phyloP scores from a whole-genome alignment of 2,797 vertebrate genomes.

The Percopsis omiscomaycus region DNA sequence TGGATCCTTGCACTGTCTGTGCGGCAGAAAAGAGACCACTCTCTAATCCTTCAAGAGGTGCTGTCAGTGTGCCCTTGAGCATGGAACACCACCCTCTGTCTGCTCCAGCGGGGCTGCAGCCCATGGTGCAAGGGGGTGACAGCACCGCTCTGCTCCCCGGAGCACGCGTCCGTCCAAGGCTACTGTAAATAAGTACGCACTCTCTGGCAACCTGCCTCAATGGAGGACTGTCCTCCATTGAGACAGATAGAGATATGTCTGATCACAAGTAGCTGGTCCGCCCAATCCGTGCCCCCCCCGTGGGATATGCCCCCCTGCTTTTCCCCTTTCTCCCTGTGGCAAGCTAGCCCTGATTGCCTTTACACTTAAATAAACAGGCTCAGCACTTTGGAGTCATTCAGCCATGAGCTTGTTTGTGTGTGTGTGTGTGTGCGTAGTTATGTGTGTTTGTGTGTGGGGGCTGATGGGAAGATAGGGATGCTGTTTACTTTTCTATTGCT shows the following conservation, averaged over 20 bases:
- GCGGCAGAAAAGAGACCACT: no score
- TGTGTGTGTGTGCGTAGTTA: slow-evolving; percentile 40
- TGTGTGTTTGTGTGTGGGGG: slow-evolving; percentile 35
- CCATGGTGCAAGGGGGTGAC: no score
- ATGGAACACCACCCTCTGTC: no score
- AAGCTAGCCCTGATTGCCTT: slow-evolving; percentile 67
- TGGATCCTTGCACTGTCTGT: no score
- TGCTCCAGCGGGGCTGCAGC: no score
- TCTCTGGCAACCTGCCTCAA: background rate
- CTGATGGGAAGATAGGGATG: slow-evolving; percentile 62
- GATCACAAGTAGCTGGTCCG: background rate
- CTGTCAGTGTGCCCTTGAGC: no score
- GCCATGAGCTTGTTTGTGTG: slow-evolving; percentile 56
- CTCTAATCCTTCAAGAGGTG: no score
- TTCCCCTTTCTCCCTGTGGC: slow-evolving; percentile 35
- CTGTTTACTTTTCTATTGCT: slow-evolving; percentile 44
- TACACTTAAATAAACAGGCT: slow-evolving; percentile 73
- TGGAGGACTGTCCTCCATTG: slow-evolving; percentile 12
- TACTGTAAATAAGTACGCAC: background rate
- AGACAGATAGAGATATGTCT: slow-evolving; percentile 23
- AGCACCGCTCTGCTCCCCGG: no score
- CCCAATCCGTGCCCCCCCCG: background rate
- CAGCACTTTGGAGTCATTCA: slow-evolving; percentile 58
- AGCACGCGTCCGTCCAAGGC: background rate
- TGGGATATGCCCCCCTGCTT: slow-evolving; percentile 50